Base-by-base conservation (phyloP, 2,113 vertebrate genomes). In the Sciurus niger region DNA sequence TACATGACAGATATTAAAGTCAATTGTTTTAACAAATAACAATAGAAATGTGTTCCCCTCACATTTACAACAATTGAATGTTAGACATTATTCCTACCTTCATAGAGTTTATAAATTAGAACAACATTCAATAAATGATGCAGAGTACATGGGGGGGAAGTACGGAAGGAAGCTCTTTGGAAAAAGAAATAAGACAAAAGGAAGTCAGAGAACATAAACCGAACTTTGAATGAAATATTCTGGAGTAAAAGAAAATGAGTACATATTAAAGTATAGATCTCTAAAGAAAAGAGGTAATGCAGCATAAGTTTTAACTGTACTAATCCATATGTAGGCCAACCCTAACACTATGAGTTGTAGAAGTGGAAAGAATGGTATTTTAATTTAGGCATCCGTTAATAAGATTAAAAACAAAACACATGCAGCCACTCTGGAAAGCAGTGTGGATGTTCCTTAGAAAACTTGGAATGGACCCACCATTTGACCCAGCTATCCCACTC, bases 1-100 rank as follows among this genome's bases (percentile, higher is more conserved):
- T 67, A 46, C 24, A 67, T 84, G 60, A 95, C n/a, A 77, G 40
- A 43, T 53, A 89, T 88, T 86, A 74, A 60, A 72, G 16, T 79
- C 58, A 92, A 48, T 95, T 55, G 86, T 68, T 55, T 92, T 95
- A 86, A 89, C 37, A 94, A 67, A 51, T 86, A 74, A 73, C 72
- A 58, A 84, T 60, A 86, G 84, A 78, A 58, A 88, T 78, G 28
- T 32, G 22, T 94, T 51, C 34, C 43, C 87, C 20, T 95, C 40
- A 79, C 40, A 79, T 34, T 77, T 93, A 90, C 10, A 84, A 11
- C 43, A 80, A 6, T 34, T 53, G 65, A 94, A 76, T 80, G 17
- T 67, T 63, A 86, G 6, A 91, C 46, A 74, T 53, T 65, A 4
- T 53, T 10, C 51, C 37, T 76, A 34, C 67, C 55, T 80, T 88